Evolutionary conservation across 2,113 vertebrate species (phyloP), one percentile per base, ranked within the genome.

Genomic region (Petroica traversi): DNA sequence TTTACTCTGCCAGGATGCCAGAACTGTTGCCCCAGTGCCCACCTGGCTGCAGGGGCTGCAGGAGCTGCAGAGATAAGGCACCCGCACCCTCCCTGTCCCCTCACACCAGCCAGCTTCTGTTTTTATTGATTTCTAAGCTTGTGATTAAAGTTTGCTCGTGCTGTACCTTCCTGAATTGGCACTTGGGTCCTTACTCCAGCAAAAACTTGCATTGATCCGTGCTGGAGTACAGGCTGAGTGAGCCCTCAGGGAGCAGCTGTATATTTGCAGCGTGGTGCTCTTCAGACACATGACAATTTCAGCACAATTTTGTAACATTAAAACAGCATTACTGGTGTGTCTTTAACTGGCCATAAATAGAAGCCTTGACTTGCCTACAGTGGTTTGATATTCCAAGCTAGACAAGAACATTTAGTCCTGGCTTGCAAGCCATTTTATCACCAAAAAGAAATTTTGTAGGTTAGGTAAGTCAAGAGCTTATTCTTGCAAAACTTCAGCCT

Each of bases 301-400:
- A 92, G 92, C 73, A 80, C 78, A 90, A 88, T 96, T 96, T 83
- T 80, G 28, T 48, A 84, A 88, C 88, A 88, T 96, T 96, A 92
- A 92, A 94, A 55, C 59, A 64, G 82, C 90, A 74, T 96, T 95
- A 96, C 75, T 0, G 0, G 46, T 29, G 71, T 93, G 82, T 77
- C 74, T 93, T 96, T 90, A 92, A 78, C 87, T 59, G 88, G 48
- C 88, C 79, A 61, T 92, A 93, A 97, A 94, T 81, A 92, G 88
- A 59, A 59, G 36, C 29, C 51, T 85, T 31, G 28, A 68, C 62
- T 81, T 93, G 59, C 61, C 68, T 80, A 11, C 6, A 29, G 59
- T 24, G 48, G 48, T 77, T 80, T 78, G 74, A 83, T 94, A 52
- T 81, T 89, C 79, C 76, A 87, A 58, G 91, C 24, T 29, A 84